These are phyloP conservation scores for Sphaerodactylus townsendi DNA, from an alignment of 2,113 vertebrate species.

Conservation along the genomic window DNA sequence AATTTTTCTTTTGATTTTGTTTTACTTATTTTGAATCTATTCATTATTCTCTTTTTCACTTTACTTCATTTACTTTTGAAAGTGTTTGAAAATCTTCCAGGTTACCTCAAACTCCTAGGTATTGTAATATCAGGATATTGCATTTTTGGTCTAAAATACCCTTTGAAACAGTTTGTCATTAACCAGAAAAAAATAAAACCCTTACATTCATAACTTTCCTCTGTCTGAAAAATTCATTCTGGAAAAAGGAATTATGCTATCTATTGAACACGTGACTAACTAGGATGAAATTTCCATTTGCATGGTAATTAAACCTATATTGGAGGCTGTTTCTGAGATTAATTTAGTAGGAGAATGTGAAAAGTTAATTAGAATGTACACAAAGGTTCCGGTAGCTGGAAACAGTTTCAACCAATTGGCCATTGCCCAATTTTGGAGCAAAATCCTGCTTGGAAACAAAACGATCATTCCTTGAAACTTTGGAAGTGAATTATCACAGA, in stretches of 20 bases:
- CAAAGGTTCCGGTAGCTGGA: constrained; percentile 13
- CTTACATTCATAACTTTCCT: background rate
- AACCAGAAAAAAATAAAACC: background rate
- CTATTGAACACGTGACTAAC: background rate
- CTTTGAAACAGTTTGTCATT: background rate
- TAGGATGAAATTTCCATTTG: background rate
- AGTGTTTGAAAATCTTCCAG: background rate
- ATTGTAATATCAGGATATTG: background rate
- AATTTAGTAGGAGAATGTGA: constrained; percentile 2
- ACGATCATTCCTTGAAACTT: background rate
- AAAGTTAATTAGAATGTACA: background rate
- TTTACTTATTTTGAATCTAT: background rate
- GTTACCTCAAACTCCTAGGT: background rate
- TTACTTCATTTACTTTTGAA: too few relatives aligned
- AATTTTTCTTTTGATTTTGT: background rate
- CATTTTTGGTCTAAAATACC: background rate
- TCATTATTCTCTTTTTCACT: background rate
- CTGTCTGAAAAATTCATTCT: constrained; percentile 6
- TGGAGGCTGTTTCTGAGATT: background rate
- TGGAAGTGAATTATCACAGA: constrained; percentile 1
- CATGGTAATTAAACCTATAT: background rate
- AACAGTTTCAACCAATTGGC: constrained; percentile 23
- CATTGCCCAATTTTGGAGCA: constrained; percentile 17
- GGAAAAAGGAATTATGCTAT: background rate
- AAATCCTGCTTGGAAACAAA: constrained; percentile 33